Conservation (phyloP, 2,888 invertebrate genomes). For the Calliopum simillimum region DNA sequence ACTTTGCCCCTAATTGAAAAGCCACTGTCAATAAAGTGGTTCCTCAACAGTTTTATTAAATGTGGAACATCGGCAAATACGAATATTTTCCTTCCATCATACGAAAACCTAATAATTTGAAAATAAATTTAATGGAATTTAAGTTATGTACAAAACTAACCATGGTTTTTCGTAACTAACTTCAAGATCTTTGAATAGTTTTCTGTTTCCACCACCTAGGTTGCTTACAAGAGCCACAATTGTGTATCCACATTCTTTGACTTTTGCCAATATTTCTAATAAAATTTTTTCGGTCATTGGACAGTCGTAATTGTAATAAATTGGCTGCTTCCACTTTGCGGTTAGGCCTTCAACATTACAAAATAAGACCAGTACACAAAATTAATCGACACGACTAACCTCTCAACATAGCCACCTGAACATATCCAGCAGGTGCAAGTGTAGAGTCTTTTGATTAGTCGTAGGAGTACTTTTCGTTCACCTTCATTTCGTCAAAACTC, state of each 20-base stretch:
- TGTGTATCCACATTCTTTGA: background rate
- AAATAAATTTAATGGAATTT: background rate
- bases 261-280: background rate
- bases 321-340: conserved; percentile 25
- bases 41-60: conserved; percentile 35
- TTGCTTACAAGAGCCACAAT: conserved; percentile 1
- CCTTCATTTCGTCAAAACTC: conserved; percentile 42
- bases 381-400: background rate
- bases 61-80: conserved; percentile 38
- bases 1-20: conserved; percentile 28
- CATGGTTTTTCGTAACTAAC: background rate
- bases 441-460: conserved; percentile 34
- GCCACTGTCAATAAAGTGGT: conserved; percentile 30
- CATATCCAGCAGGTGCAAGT: conserved; percentile 33
- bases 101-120: conserved; percentile 16
- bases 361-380: background rate
- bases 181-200: background rate
- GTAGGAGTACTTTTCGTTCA: conserved; percentile 35
- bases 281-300: background rate
- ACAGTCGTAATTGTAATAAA: background rate
- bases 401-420: conserved; percentile 34
- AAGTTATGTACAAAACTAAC: background rate
- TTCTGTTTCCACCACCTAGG: background rate
- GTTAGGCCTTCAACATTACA: conserved; percentile 25
- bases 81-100: conserved; percentile 24